Percentiles rank a stretch among this genome's conserved stretches.
Evolutionary conservation across 2,888 invertebrate species (phyloP).

Genomic region (Danaus chrysippus): DNA sequence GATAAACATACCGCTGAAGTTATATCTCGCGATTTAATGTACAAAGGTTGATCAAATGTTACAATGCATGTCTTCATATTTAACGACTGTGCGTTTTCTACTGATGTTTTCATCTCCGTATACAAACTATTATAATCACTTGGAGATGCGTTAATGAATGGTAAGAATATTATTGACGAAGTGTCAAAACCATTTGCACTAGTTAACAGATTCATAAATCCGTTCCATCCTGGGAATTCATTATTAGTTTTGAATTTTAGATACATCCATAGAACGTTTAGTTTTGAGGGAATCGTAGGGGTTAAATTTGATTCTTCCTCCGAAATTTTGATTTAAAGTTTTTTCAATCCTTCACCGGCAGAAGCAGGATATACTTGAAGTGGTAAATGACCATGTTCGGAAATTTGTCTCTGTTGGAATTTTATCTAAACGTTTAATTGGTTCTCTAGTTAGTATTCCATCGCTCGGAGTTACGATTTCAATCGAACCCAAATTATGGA

Average conservation of each 20-base stretch:
- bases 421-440: conserved; percentile 23
- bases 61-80: conserved; percentile 18
- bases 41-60: conserved; percentile 20
- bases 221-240: conserved; percentile 27
- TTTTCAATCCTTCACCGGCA: conserved; percentile 14
- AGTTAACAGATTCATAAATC: conserved; percentile 27
- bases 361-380: conserved; percentile 6
- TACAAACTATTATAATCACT: conserved; percentile 21
- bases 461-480: conserved; percentile 23
- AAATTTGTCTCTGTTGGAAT: conserved; percentile 14
- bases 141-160: conserved; percentile 23
- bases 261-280: conserved; percentile 28
- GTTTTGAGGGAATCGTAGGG: conserved; percentile 17
- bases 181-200: conserved; percentile 21
- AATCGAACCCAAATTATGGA: conserved; percentile 32
- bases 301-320: conserved; percentile 20
- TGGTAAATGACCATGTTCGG: conserved; percentile 6
- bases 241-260: conserved; percentile 25
- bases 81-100: conserved; percentile 19
- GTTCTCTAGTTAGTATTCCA: conserved; percentile 16
- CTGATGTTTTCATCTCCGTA: conserved; percentile 14
- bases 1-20: conserved; percentile 17
- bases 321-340: conserved; percentile 13
- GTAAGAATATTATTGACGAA: conserved; percentile 19
- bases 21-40: conserved; percentile 21